Conservation (phyloP, 2,113 vertebrate genomes). For the Trachemys scripta region DNA sequence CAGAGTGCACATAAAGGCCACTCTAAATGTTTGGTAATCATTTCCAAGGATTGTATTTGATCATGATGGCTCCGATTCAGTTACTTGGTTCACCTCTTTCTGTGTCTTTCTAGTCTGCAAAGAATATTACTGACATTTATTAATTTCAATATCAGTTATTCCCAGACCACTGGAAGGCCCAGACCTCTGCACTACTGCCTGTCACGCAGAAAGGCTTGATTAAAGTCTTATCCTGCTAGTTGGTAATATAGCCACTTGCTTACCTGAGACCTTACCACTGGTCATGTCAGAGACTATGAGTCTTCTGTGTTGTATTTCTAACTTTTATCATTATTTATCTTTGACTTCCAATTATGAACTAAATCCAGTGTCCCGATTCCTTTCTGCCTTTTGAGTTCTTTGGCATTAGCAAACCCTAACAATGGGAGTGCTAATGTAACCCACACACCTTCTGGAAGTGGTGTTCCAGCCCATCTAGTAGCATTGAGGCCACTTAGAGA, state of each 20-base stretch:
- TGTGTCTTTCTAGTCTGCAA: neutral
- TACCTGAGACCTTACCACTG: neutral
- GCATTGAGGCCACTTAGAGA: no score
- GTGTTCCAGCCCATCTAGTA: no score
- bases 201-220: neutral
- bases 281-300: neutral
- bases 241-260: neutral
- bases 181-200: neutral
- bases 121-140: neutral
- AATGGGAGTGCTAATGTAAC: neutral
- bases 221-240: neutral
- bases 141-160: neutral
- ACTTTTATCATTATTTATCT: neutral
- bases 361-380: neutral
- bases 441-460: no score
- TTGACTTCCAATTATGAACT: neutral
- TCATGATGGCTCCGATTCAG: neutral
- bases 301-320: neutral
- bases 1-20: accelerated
- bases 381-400: neutral
- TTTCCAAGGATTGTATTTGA: accelerated
- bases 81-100: neutral
- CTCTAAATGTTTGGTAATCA: accelerated
- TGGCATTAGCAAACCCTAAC: neutral
- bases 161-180: neutral